These are phyloP conservation scores for Clarias fuscus DNA, from an alignment of 2,797 vertebrate species.

Conservation along the genomic window DNA sequence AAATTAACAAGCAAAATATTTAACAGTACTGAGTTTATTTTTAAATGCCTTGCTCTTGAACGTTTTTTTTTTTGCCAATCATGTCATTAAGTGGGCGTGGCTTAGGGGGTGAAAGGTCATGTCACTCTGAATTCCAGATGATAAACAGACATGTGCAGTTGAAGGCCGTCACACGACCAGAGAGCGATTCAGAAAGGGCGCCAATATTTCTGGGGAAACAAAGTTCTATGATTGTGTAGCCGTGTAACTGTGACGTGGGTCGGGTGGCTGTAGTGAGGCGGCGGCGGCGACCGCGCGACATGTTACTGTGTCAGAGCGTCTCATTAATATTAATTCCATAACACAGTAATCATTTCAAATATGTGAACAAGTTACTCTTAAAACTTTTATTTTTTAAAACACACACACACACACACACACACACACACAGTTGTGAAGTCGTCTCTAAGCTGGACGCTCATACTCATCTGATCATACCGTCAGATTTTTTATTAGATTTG, in stretches of 20 bases:
- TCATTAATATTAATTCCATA: background rate
- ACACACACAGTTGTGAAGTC: too few species aligned
- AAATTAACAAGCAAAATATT: background rate
- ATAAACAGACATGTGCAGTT: background rate
- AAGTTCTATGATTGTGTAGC: background rate
- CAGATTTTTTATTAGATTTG: background rate
- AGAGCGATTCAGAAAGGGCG: background rate
- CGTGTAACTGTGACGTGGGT: background rate
- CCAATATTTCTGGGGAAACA: background rate
- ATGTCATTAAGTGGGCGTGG: background rate
- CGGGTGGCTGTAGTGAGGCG: too few species aligned
- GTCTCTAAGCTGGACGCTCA: background rate
- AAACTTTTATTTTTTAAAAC: background rate
- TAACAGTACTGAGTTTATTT: background rate
- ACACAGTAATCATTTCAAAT: background rate
- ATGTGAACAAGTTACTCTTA: background rate
- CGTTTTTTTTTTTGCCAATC: background rate
- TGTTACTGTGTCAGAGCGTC: background rate
- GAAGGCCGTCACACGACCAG: background rate
- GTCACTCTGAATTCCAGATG: background rate
- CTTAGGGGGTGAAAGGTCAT: slow-evolving; percentile 4
- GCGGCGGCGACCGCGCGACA: background rate
- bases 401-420: background rate
- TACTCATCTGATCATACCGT: background rate
- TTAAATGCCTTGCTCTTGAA: background rate